phyloP scores from a whole-genome alignment of 2,888 invertebrate species.

The Leptinotarsa juncta region DNA sequence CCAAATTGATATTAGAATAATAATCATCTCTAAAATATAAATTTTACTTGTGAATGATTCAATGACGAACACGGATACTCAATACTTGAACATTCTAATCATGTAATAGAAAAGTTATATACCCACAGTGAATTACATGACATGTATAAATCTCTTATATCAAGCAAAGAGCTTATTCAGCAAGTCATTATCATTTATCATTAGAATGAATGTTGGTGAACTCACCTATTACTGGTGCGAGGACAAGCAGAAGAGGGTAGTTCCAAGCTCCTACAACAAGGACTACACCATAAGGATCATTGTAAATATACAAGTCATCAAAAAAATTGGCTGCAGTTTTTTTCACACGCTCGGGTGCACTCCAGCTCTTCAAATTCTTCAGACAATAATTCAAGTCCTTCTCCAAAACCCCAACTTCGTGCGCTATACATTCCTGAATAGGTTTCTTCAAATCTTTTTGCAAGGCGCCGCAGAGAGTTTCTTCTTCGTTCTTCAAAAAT shows the following conservation, averaged over 20 bases:
- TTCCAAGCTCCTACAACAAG: constrained; percentile 96
- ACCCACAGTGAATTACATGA: too few relatives aligned
- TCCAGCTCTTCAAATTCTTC: constrained; percentile 81
- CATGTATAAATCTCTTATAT: too few relatives aligned
- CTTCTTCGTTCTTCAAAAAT: constrained; percentile 77
- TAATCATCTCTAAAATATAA: too few relatives aligned
- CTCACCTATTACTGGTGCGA: constrained; percentile 75
- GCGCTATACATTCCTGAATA: constrained; percentile 80
- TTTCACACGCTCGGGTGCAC: constrained; percentile 76
- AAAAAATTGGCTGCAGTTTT: constrained; percentile 78
- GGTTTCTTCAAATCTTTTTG: constrained; percentile 75
- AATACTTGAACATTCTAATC: too few relatives aligned
- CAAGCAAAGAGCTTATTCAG: too few relatives aligned
- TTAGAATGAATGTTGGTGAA: constrained; percentile 50
- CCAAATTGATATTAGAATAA: too few relatives aligned
- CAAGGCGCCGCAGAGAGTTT: constrained; percentile 79
- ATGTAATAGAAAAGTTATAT: too few relatives aligned
- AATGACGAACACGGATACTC: too few relatives aligned
- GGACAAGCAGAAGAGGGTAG: constrained; percentile 87
- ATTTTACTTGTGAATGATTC: too few relatives aligned
- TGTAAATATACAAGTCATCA: constrained; percentile 78
- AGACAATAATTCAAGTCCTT: constrained; percentile 80
- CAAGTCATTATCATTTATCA: too few relatives aligned
- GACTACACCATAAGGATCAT: constrained; percentile 94
- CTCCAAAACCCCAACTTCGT: constrained; percentile 81